phyloP scores from a whole-genome alignment of 2,113 vertebrate species.

The Castor canadensis region DNA sequence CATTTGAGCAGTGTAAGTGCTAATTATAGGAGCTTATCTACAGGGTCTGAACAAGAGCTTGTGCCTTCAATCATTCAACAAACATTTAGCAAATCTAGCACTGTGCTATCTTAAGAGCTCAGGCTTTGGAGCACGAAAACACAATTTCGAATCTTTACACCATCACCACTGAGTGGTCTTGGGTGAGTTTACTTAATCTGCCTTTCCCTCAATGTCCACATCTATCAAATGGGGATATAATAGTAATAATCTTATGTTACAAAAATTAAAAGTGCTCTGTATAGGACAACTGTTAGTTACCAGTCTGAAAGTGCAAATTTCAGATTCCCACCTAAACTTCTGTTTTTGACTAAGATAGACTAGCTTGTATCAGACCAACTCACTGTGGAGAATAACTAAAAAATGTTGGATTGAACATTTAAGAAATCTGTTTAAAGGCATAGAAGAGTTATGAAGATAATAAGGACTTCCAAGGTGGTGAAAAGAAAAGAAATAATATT shows the following conservation, averaged over 20 bases:
- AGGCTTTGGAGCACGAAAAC: background rate
- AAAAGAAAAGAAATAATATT: background rate
- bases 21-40: background rate
- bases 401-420: background rate
- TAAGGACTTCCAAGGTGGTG: background rate
- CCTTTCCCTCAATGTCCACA: background rate
- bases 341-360: constrained; percentile 11
- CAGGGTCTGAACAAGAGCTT: background rate
- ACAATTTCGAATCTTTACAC: background rate
- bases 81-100: background rate
- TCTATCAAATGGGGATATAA: background rate
- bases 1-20: background rate
- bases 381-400: background rate
- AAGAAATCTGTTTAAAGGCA: constrained; percentile 7
- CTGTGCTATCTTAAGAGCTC: background rate
- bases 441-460: background rate
- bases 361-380: background rate
- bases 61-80: background rate
- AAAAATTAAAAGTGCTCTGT: background rate
- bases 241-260: background rate
- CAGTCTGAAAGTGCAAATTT: background rate
- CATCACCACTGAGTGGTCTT: background rate
- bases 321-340: constrained; percentile 10
- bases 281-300: background rate
- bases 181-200: background rate